Conservation (phyloP, 2,113 vertebrate genomes). For the Narcine bancroftii region DNA sequence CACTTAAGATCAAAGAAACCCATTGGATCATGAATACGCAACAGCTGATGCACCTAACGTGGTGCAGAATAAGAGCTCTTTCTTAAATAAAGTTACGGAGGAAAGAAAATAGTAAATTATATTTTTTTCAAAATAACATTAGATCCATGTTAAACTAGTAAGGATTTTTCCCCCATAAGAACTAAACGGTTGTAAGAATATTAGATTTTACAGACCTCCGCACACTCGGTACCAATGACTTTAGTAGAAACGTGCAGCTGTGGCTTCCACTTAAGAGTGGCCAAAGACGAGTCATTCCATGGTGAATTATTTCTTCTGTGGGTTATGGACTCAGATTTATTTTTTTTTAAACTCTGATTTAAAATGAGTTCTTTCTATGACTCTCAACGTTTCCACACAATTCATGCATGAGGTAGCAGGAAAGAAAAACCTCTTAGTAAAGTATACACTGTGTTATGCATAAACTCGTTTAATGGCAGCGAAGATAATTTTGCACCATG, state of each 20-base stretch:
- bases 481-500: not conserved
- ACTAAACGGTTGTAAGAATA: no score
- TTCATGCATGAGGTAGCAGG: not conserved
- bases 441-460: no score
- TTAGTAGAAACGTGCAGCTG: no score
- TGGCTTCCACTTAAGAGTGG: no score
- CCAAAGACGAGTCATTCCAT: no score
- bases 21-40: not conserved
- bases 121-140: not conserved
- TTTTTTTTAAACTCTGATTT: not conserved
- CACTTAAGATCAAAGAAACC: not conserved
- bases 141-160: not conserved
- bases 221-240: no score
- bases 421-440: not conserved
- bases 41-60: not conserved
- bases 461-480: not conserved
- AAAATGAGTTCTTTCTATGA: no score
- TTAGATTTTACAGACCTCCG: no score
- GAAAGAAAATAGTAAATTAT: not conserved
- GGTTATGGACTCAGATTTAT: not conserved
- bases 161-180: no score
- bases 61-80: not conserved
- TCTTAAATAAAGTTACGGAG: not conserved
- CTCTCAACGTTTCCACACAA: not conserved
- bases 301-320: not conserved